A percentile compares a stretch with the other conserved stretches of the same genome.
phyloP scores from a whole-genome alignment of 2,113 vertebrate genomes.

The Gnathonemus echidnorhynchus region DNA sequence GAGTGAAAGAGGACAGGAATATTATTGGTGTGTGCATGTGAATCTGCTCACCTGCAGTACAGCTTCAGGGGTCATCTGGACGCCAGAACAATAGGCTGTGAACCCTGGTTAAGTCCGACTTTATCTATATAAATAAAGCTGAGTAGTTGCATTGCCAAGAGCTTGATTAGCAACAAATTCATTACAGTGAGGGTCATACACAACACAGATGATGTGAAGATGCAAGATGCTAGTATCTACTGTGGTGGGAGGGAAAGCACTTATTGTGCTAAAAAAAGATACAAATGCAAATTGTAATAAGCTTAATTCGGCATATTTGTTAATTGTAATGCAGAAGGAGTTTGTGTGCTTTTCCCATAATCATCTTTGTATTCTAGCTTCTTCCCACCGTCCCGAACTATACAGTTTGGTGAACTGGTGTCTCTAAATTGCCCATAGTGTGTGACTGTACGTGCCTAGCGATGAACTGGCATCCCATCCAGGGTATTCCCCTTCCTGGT shows the following conservation, averaged over 20 bases:
- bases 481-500: neutral
- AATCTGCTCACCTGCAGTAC: neutral
- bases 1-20: neutral
- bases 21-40: neutral
- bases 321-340: neutral
- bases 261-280: neutral
- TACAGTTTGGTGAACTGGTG: neutral
- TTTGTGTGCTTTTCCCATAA: neutral
- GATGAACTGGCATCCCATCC: neutral
- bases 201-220: neutral
- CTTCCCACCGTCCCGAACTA: neutral
- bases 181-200: conserved; percentile 32
- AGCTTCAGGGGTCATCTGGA: neutral
- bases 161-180: conserved; percentile 54
- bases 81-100: neutral
- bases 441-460: neutral
- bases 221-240: neutral
- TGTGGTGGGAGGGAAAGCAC: neutral
- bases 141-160: conserved; percentile 26
- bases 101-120: neutral
- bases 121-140: conserved; percentile 20
- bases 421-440: neutral
- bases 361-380: neutral
- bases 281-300: neutral
- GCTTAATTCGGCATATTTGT: neutral